These are phyloP conservation scores for Iselma pallidipennis DNA, from an alignment of 2,888 invertebrate species.

Conservation along the genomic window DNA sequence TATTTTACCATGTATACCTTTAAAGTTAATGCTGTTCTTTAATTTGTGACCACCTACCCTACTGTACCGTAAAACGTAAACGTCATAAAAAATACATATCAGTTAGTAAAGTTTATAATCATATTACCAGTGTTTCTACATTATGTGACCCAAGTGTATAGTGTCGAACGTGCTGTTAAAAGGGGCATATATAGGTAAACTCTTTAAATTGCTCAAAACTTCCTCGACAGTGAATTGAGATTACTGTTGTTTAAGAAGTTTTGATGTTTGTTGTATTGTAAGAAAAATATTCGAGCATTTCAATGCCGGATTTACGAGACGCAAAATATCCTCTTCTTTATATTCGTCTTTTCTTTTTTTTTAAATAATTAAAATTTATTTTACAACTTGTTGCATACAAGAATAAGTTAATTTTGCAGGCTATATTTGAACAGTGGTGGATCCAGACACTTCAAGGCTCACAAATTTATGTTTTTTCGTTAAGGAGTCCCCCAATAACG, in stretches of 20 bases:
- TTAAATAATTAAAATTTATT: too few species aligned
- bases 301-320: too few species aligned
- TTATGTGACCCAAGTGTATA: constrained; percentile 35
- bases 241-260: constrained; percentile 31
- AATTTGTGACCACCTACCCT: constrained; percentile 15
- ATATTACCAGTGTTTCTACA: constrained; percentile 34
- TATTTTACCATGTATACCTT: constrained; percentile 11
- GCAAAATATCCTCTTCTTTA: too few species aligned
- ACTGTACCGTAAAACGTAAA: constrained; percentile 27
- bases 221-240: constrained; percentile 26
- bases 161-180: constrained; percentile 32
- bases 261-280: constrained; percentile 16
- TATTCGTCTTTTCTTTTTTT: too few species aligned
- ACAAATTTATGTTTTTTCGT: too few species aligned
- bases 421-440: too few species aligned
- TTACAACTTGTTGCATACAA: too few species aligned
- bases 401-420: too few species aligned
- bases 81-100: constrained; percentile 35
- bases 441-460: too few species aligned
- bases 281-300: background rate
- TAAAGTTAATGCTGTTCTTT: constrained; percentile 14
- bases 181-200: constrained; percentile 31
- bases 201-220: constrained; percentile 29
- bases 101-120: constrained; percentile 36
- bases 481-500: too few species aligned